Evolutionary conservation across 2,113 vertebrate genomes (phyloP), one percentile per base, ranked within the genome.

Genomic region (Saimiri boliviensis): DNA sequence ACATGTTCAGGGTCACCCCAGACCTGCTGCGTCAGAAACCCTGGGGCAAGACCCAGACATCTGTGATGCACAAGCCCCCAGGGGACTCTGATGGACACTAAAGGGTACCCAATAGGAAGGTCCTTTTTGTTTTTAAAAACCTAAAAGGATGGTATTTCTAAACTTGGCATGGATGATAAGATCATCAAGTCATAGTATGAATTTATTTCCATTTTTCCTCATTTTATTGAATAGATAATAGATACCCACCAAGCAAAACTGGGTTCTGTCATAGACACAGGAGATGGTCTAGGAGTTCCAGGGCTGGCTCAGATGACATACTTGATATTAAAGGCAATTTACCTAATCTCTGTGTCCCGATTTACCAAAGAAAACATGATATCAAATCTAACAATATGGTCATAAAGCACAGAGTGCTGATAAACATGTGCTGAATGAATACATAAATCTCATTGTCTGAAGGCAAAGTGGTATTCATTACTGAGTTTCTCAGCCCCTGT

Each of bases 51-150:
- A 3, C 4, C 23, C 5, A 6, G 68, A 11, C 5, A 32, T 58
- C 80, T 0, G 10, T 23, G n/a, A 0, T 23, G 0, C 9, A 40
- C 17, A 11, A 30, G 30, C 30, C 19, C 16, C 21, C 7, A 40
- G 35, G 13, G 9, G 35, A 12, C 6, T 71, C 25, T 14, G 19
- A 70, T 45, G 37, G 32, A 21, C 52, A 58, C 42, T 89, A 19
- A 12, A 47, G 66, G 25, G 20, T 52, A 30, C 20, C n/a, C 42
- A 35, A 19, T 17, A 35, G n/a, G 35, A 87, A 81, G 16, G 19
- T 58, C 49, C 7, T 35, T 80, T 86, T 66, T 76, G 47, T 83
- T 49, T 77, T 54, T 45, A 58, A 91, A 91, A 16, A 19, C 37
- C 71, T 56, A 23, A 23, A 79, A 77, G 37, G 7, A 47, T 70